A percentile compares a stretch with the other conserved stretches of the same genome.
These are phyloP conservation scores for Phoronis australis DNA, from an alignment of 2,888 invertebrate genomes.

Conservation along the genomic window DNA sequence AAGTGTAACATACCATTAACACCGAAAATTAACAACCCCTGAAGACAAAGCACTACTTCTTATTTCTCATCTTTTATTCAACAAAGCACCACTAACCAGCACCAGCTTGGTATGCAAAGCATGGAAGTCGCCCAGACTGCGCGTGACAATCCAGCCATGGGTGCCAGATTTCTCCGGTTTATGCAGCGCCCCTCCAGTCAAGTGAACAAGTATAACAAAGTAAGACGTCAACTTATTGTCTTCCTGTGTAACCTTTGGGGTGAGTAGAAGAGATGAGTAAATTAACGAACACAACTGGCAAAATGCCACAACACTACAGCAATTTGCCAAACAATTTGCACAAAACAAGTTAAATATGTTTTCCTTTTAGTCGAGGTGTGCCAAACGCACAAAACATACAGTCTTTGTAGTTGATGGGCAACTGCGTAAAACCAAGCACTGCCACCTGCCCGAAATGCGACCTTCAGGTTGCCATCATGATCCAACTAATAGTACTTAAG, in stretches of 20 bases:
- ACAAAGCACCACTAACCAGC: constrained; percentile 34
- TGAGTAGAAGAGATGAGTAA: not conserved
- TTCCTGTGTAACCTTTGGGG: constrained; percentile 54
- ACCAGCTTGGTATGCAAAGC: constrained; percentile 75
- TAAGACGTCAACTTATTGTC: constrained; percentile 55
- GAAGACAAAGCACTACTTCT: no score
- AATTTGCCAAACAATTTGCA: no score
- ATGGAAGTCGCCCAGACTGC: constrained; percentile 62
- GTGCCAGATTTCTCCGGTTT: constrained; percentile 18
- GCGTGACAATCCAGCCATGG: constrained; percentile 53
- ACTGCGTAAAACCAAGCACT: no score
- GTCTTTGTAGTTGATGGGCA: no score
- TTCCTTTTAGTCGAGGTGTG: not conserved
- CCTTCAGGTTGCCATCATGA: no score
- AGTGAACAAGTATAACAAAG: constrained; percentile 45
- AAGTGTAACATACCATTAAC: no score
- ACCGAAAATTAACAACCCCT: no score
- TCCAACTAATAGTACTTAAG: no score
- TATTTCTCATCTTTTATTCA: no score
- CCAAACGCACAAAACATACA: no score
- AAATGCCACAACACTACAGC: not conserved
- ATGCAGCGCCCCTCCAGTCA: constrained; percentile 22
- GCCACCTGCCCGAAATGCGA: no score
- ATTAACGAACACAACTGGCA: not conserved
- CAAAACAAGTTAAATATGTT: no score